Base-by-base conservation (phyloP, 2,888 invertebrate genomes). In the Hypselothyrea guttata region DNA sequence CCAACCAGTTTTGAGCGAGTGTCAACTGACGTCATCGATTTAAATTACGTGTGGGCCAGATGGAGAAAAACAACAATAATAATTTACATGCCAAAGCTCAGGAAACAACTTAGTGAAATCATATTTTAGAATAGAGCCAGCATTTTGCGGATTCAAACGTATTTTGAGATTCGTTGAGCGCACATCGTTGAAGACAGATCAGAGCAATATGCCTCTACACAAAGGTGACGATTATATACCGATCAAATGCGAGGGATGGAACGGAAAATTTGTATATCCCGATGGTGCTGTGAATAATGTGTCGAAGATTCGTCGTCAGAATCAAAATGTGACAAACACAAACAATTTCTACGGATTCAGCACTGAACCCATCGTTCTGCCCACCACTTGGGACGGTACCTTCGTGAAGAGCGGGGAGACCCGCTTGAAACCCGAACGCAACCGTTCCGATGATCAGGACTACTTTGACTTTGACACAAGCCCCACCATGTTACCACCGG, bases 211-310 rank as follows among this genome's bases (percentile, higher is more conserved):
- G 90, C 59, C 89, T 28, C 63, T 85, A 16, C 75, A 75, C 52
- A 86, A 76, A 41, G 87, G 88, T 58, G 85, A 88, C 55, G 89
- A 90, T 5, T 89, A 90, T 38, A 89, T 90, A 53, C 89, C 88
- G 51, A 90, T 89, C 56, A 90, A 90, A 69, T 88, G 89, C 60
- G 90, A 90, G 70, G 90, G 90, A 35, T 90, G 90, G 90, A 88
- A 90, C 70, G 90, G 90, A 1, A 88, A 87, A 63, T 90, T 90
- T 51, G 62, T 84, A 0, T 88, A 87, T 61, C 78, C 78, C 27
- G 75, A 77, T n/a, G 89, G 89, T 1, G 69, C 82, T 4, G 71
- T 86, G 1, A 89, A 88, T 45, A 86, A 88, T 34, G 89, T 88
- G 1, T 88, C 88, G 11, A 87, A 87, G 73, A 81, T 88, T 33